Percentiles rank a stretch among this genome's conserved stretches.
These are phyloP conservation scores for Apodemus speciosus DNA, from an alignment of 2,113 vertebrate genomes.

Conservation along the genomic window DNA sequence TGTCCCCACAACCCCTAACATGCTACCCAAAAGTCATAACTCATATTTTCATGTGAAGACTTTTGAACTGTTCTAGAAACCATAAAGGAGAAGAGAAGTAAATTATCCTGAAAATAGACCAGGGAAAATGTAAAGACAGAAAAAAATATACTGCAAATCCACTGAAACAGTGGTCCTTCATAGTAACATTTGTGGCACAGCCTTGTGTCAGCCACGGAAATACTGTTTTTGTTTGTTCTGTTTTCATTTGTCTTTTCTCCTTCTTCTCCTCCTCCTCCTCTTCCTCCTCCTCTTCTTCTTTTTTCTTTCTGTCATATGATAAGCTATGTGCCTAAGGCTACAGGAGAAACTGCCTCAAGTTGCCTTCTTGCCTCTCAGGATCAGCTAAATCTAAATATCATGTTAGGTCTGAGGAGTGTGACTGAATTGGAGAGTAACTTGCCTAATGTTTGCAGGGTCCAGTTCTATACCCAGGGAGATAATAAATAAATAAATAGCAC, in stretches of 20 bases:
- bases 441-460: neutral
- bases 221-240: neutral
- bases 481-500: neutral
- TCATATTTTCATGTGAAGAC: slow-evolving; percentile 81
- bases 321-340: neutral
- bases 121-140: neutral
- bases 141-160: neutral
- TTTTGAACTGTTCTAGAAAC: slow-evolving; percentile 79
- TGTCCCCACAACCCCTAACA: slow-evolving; percentile 75
- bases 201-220: slow-evolving; percentile 14
- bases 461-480: neutral
- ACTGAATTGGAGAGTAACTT: neutral
- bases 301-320: neutral
- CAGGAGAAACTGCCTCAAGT: slow-evolving; percentile 11
- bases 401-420: neutral
- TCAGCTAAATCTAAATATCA: slow-evolving; percentile 27
- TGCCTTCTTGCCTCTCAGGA: neutral
- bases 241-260: no score
- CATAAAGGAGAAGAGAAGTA: slow-evolving; percentile 69
- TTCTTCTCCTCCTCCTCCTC: no score
- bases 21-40: slow-evolving; percentile 80
- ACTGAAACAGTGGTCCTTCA: slow-evolving; percentile 17
- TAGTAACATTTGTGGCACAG: slow-evolving; percentile 30
- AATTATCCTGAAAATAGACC: slow-evolving; percentile 72
- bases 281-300: neutral